Evolutionary conservation across 2,113 vertebrate genomes (phyloP), one percentile per base, ranked within the genome.

Genomic region (Equus przewalskii): DNA sequence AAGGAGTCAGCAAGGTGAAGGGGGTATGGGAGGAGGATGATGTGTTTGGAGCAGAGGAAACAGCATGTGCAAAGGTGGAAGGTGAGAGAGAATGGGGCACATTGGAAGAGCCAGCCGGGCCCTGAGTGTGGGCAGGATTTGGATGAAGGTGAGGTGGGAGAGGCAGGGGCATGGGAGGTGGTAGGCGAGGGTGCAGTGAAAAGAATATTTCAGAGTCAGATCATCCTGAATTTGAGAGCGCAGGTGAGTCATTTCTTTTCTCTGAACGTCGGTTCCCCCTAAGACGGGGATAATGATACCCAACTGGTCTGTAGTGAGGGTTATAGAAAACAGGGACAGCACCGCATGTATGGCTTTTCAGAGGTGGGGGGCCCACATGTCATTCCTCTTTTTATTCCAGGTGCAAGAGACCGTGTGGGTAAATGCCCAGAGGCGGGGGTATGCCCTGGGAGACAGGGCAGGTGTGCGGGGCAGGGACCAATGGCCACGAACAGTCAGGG

Each of bases 161-260:
- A 75, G 69, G 88, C 51, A 36, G 84, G 10, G 36, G 26, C 0
- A 18, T 22, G 44, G 62, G 89, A 91, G 46, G 76, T 44, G 19
- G 46, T 36, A 76, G 72, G 62, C 22, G 22, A 58, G 81, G 7
- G 58, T 49, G 11, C 7, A 22, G 18, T 14, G 56, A 51, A 73
- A 75, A 91, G 60, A 72, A 26, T 69, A 21, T 73, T 84, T 80
- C 88, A 65, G 76, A 73, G 46, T 93, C 89, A n/a, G 36, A 54
- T 65, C 75, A 72, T 10, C 51, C 46, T 96, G 92, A 54, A 33
- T 91, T 49, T 84, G 72, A 86, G 82, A 82, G 28, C 73, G 82
- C 41, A 19, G 46, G 26, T 85, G 41, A 64, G 33, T 73, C 28
- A 41, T n/a, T 91, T 87, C 69, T 90, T 30, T 91, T 36, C 33